phyloP scores from a whole-genome alignment of 2,113 vertebrate genomes.

The Urocitellus parryii region DNA sequence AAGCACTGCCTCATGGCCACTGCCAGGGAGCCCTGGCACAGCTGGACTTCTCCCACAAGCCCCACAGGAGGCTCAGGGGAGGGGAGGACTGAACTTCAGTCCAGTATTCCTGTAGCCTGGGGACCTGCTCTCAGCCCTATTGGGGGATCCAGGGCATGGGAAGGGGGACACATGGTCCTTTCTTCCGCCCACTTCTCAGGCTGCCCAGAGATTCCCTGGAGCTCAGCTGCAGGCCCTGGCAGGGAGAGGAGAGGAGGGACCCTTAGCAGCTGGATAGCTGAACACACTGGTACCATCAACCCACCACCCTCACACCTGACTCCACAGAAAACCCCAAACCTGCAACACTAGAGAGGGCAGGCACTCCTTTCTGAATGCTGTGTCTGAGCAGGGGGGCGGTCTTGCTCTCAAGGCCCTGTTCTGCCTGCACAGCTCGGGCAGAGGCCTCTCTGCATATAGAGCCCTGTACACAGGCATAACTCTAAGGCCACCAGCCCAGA shows the following conservation, averaged over 20 bases:
- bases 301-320: too few relatives aligned
- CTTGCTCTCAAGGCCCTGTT: background rate
- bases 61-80: background rate
- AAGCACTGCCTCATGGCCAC: too few relatives aligned
- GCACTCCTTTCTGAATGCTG: background rate
- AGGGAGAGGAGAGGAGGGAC: background rate
- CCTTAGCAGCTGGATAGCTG: background rate
- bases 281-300: too few relatives aligned
- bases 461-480: rapidly evolving
- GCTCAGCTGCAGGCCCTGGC: background rate
- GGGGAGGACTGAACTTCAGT: background rate
- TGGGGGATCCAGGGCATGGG: too few relatives aligned
- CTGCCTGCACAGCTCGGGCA: background rate
- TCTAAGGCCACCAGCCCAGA: background rate
- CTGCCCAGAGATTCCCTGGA: background rate
- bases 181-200: too few relatives aligned
- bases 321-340: too few relatives aligned
- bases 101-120: background rate
- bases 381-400: too few relatives aligned
- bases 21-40: too few relatives aligned
- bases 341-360: rapidly evolving
- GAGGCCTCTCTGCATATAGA: background rate
- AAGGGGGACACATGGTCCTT: background rate
- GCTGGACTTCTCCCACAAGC: background rate
- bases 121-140: background rate